Conservation (phyloP, 2,888 invertebrate genomes). For the Catocala sponsa region DNA sequence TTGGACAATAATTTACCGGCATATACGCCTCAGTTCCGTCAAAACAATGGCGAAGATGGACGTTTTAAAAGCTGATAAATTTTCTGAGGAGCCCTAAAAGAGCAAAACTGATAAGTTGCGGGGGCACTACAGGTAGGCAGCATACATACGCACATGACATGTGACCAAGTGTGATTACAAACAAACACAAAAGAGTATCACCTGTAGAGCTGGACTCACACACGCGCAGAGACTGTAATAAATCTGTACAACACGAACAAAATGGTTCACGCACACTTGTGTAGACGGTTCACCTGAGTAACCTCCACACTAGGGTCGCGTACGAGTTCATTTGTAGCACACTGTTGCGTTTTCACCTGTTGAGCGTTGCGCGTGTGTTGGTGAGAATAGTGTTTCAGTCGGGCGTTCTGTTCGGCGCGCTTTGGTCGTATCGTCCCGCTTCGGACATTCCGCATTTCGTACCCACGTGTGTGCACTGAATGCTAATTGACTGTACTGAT, state of each 20-base stretch:
- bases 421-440: conserved; percentile 73
- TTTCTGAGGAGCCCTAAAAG: conserved; percentile 77
- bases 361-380: conserved; percentile 72
- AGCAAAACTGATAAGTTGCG: conserved; percentile 79
- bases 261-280: conserved; percentile 79
- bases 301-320: conserved; percentile 80
- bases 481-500: conserved; percentile 74
- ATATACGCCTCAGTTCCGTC: conserved; percentile 51
- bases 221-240: conserved; percentile 63
- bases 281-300: conserved; percentile 71
- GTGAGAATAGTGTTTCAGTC: conserved; percentile 81
- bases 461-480: conserved; percentile 76
- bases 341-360: conserved; percentile 85
- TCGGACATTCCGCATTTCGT: conserved; percentile 50
- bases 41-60: conserved; percentile 62
- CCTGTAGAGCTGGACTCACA: conserved; percentile 69
- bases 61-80: conserved; percentile 62
- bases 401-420: conserved; percentile 81
- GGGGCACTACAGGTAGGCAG: conserved; percentile 82
- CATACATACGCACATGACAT: conserved; percentile 79
- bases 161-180: conserved; percentile 75
- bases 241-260: conserved; percentile 82
- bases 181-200: conserved; percentile 73
- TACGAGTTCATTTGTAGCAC: conserved; percentile 77
- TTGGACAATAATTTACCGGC: conserved; percentile 49